Evolutionary conservation across 30 jellyfish, hydroid and myxozoan species (phyloP).

Genomic region (Aurelia sp.): DNA sequence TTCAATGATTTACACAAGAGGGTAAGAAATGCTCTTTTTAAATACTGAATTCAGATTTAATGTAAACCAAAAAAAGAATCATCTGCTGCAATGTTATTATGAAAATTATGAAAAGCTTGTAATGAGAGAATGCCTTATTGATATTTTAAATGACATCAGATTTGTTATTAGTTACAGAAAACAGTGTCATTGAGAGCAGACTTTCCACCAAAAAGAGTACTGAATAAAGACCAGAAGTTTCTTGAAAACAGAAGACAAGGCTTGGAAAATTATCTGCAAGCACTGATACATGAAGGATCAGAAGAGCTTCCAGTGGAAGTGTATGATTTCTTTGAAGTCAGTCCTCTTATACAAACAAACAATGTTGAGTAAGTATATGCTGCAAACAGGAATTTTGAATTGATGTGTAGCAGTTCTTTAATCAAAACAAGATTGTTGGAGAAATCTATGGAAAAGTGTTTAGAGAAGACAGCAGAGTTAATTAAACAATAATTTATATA

Average conservation of each 20-base stretch:
- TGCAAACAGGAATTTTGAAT: background rate
- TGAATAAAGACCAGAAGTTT: conserved; percentile 63
- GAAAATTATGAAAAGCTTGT: no score
- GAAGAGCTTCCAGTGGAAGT: conserved; percentile 77
- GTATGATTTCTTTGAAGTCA: conserved; percentile 58
- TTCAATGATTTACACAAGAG: conserved; percentile 57
- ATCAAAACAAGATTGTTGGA: no score
- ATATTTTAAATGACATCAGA: background rate
- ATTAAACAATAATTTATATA: no score
- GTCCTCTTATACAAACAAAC: conserved; percentile 30
- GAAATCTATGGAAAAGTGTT: no score
- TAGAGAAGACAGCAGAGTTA: no score
- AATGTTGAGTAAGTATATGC: conserved; percentile 4
- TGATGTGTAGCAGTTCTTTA: background rate
- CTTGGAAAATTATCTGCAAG: conserved; percentile 73
- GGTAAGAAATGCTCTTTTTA: conserved; percentile 28
- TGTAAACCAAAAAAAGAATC: no score
- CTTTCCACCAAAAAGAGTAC: conserved; percentile 58
- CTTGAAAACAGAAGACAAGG: conserved; percentile 72
- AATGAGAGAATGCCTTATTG: no score
- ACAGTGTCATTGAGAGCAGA: conserved; percentile 63
- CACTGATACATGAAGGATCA: conserved; percentile 65
- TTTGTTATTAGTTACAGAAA: conserved; percentile 57
- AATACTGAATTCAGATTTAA: no score
- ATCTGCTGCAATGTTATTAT: no score